Base-by-base conservation (phyloP, 2,888 invertebrate genomes). In the Augochlorella aurata region DNA sequence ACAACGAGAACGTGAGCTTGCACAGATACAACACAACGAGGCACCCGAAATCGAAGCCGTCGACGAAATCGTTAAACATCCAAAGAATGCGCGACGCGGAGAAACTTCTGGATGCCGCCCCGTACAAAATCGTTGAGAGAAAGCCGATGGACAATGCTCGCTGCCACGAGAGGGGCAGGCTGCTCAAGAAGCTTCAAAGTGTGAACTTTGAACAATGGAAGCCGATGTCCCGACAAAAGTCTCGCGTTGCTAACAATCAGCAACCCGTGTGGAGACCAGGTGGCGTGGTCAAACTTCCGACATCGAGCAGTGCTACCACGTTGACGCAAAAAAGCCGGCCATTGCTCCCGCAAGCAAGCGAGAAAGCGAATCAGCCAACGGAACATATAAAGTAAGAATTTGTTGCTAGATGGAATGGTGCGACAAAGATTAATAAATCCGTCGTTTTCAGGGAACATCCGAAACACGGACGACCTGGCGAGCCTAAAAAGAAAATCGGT, bases 191-290 rank as follows among this genome's bases (percentile, higher is more conserved):
- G 21, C 9, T 12, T 1, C 24, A 24, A 18, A 78, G 14, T 7
- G 14, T 52, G 12, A 69, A n/a, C 67, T 44, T 10, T 0, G 72
- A 79, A 61, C 83, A 70, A n/a, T 61, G n/a, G 12, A 79, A 68
- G 18, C 7, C 24, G 2, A 14, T 18, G 0, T 18, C 66, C 29
- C 72, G 76, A 4, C 74, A 74, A 38, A 81, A 76, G 24, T 47
- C 58, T 18, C 81, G 77, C 0, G 18, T 0, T 0, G 16, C 54
- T 3, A 65, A 50, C 10, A 74, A 52, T 49, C 21, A 38, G 0
- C 87, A 85, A 29, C 88, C 85, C 5, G 83, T 71, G 45, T 83
- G 87, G 84, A 84, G 67, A 52, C 88, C 88, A 8, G 86, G 69
- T 2, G 87, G 85, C 12, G 63, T 58, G 8, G 73, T 58, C 0